These are phyloP conservation scores for Cosmia trapezina DNA, from an alignment of 2,888 invertebrate species.

Conservation along the genomic window DNA sequence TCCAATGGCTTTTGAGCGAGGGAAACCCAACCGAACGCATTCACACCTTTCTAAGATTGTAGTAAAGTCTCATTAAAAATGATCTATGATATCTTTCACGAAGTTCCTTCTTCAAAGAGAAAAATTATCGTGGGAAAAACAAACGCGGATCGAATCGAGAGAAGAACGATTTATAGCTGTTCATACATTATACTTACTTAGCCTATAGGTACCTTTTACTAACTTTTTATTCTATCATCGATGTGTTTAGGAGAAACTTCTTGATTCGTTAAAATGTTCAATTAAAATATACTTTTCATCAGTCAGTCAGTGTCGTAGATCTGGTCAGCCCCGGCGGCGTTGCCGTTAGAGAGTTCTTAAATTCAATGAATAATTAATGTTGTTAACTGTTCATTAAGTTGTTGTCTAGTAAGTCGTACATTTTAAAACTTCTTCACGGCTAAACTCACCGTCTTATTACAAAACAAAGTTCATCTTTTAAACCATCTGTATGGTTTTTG, in stretches of 20 bases:
- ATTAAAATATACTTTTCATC: slow-evolving; percentile 30
- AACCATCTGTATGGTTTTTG: too few relatives aligned
- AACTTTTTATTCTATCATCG: slow-evolving; percentile 32
- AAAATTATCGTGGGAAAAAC: slow-evolving; percentile 34
- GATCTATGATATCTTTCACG: slow-evolving; percentile 20
- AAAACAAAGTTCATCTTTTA: too few relatives aligned
- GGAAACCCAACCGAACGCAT: neutral
- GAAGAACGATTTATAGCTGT: slow-evolving; percentile 1
- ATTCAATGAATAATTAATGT: slow-evolving; percentile 38
- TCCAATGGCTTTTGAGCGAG: slow-evolving; percentile 1
- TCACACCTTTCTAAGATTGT: slow-evolving; percentile 2
- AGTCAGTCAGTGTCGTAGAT: neutral
- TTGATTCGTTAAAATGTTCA: slow-evolving; percentile 15
- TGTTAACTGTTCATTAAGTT: neutral
- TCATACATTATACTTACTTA: neutral
- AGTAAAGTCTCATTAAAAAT: slow-evolving; percentile 42
- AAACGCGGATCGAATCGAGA: neutral
- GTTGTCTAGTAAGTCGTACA: neutral
- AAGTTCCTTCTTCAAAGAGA: slow-evolving; percentile 23
- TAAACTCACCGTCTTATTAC: too few relatives aligned
- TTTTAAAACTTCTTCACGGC: neutral
- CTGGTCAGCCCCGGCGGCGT: neutral
- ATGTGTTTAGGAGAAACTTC: slow-evolving; percentile 44
- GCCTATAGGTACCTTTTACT: neutral
- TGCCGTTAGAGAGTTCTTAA: slow-evolving; percentile 25